Percentiles rank a stretch among this genome's conserved stretches.
Conservation (phyloP, 2,888 invertebrate genomes). For the Lampropteryx suffumata region DNA sequence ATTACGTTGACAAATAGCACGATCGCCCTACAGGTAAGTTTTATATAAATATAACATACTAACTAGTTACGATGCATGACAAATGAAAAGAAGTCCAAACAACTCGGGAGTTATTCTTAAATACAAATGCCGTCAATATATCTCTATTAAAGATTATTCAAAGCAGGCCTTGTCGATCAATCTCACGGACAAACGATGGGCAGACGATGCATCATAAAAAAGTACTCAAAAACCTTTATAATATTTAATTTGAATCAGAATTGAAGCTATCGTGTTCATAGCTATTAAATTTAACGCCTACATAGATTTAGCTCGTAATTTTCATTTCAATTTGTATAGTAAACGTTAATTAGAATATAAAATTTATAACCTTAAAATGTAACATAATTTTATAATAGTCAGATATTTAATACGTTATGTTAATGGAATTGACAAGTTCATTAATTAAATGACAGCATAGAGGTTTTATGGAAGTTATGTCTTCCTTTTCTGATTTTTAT, state of each 20-base stretch:
- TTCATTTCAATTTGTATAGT: constrained; percentile 4
- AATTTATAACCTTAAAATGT: constrained; percentile 4
- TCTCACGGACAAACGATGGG: constrained; percentile 19
- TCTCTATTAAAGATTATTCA: constrained; percentile 17
- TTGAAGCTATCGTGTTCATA: not conserved
- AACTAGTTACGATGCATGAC: too few relatives aligned
- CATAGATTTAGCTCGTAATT: not conserved
- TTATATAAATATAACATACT: too few relatives aligned
- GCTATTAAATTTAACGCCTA: constrained; percentile 4
- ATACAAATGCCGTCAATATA: constrained; percentile 9
- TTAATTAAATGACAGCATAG: constrained; percentile 18
- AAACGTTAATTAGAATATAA: constrained; percentile 16
- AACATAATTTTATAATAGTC: constrained; percentile 1
- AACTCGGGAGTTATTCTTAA: too few relatives aligned
- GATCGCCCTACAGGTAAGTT: too few relatives aligned
- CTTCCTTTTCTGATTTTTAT: not conserved
- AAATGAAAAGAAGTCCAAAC: too few relatives aligned
- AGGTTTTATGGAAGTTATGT: constrained; percentile 2
- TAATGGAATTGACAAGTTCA: constrained; percentile 16
- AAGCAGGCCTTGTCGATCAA: constrained; percentile 17
- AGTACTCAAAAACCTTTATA: constrained; percentile 6
- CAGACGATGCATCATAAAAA: constrained; percentile 1
- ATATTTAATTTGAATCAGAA: constrained; percentile 14
- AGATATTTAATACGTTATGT: constrained; percentile 6
- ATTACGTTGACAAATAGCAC: too few relatives aligned